Conservation (phyloP, 2,888 invertebrate genomes). For the Drosophila stalkeri region DNA sequence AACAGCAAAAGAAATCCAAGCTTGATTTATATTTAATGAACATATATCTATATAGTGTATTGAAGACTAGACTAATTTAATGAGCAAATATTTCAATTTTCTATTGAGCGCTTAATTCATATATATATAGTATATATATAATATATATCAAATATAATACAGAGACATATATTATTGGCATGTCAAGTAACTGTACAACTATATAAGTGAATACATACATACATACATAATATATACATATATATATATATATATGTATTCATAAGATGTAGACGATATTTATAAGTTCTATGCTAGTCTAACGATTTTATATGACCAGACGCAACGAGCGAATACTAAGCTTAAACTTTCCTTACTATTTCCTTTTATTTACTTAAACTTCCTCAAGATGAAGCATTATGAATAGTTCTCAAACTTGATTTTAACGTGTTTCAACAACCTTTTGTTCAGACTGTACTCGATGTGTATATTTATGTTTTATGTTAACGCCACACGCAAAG, state of each 20-base stretch:
- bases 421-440: neutral
- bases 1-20: constrained; percentile 1
- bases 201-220: neutral
- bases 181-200: constrained; percentile 18
- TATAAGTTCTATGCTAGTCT: constrained; percentile 31
- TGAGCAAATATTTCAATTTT: neutral
- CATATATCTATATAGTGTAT: neutral
- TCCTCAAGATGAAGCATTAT: neutral
- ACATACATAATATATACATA: too few relatives aligned
- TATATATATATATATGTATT: neutral
- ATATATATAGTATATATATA: constrained; percentile 18
- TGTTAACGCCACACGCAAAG: constrained; percentile 1
- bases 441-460: neutral
- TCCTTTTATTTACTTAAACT: neutral
- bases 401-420: neutral
- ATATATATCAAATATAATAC: neutral
- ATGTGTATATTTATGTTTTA: neutral
- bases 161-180: constrained; percentile 26
- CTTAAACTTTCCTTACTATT: constrained; percentile 7
- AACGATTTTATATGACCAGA: constrained; percentile 38
- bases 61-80: constrained; percentile 2
- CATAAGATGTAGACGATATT: constrained; percentile 6
- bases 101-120: neutral
- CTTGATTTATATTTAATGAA: constrained; percentile 3
- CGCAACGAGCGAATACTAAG: constrained; percentile 42